Percentiles rank a stretch among this genome's conserved stretches.
Conservation (phyloP, 2,888 invertebrate genomes). For the Parthenolecanium corni region DNA sequence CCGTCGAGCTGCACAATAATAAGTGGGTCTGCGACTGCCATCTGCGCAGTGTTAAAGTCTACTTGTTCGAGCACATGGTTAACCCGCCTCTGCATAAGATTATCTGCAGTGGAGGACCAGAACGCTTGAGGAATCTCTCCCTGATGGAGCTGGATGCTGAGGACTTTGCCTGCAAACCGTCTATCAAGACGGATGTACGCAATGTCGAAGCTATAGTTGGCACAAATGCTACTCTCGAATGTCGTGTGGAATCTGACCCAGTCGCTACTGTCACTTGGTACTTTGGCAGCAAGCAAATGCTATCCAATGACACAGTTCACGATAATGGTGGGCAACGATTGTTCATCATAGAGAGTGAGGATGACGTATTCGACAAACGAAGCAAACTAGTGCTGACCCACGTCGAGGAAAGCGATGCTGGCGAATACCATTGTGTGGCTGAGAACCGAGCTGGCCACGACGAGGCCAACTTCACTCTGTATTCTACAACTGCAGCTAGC, state of each 20-base stretch:
- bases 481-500: slow-evolving; percentile 62
- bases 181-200: slow-evolving; percentile 54
- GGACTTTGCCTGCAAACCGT: slow-evolving; percentile 72
- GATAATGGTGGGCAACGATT: slow-evolving; percentile 61
- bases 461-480: slow-evolving; percentile 81
- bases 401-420: slow-evolving; percentile 68
- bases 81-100: slow-evolving; percentile 69
- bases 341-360: slow-evolving; percentile 62
- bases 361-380: slow-evolving; percentile 55
- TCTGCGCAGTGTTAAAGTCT: slow-evolving; percentile 60
- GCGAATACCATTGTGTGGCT: slow-evolving; percentile 78
- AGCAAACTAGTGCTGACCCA: slow-evolving; percentile 67
- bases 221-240: slow-evolving; percentile 72
- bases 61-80: slow-evolving; percentile 65
- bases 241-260: slow-evolving; percentile 69
- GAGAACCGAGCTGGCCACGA: slow-evolving; percentile 79
- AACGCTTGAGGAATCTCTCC: slow-evolving; percentile 53
- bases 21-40: slow-evolving; percentile 83
- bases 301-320: slow-evolving; percentile 55
- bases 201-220: slow-evolving; percentile 68
- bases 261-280: slow-evolving; percentile 74
- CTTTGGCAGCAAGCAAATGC: slow-evolving; percentile 60
- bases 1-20: slow-evolving; percentile 72
- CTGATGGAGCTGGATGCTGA: slow-evolving; percentile 55
- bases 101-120: slow-evolving; percentile 60